Conservation (phyloP, 1,140 invertebrate genomes). For the Pogonomyrmex californicus region DNA sequence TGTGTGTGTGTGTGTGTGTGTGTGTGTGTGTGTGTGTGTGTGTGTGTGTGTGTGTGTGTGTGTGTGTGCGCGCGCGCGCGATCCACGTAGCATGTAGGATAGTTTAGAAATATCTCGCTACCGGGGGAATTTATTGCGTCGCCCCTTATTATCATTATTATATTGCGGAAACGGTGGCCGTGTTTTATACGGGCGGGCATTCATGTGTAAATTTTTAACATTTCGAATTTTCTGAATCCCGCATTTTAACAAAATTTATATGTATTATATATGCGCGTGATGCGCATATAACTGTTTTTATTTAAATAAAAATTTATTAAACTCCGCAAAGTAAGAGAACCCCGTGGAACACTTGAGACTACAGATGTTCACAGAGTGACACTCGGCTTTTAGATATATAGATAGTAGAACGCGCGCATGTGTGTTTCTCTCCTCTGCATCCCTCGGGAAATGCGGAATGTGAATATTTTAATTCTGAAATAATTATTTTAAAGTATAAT, state of each 20-base stretch:
- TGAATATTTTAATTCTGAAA: constrained; percentile 32
- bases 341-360: neutral
- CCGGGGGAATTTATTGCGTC: constrained; percentile 59
- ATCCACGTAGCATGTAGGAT: constrained; percentile 33
- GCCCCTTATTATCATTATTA: constrained; percentile 62
- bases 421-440: neutral
- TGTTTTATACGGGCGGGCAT: constrained; percentile 26
- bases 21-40: neutral
- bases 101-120: constrained; percentile 61
- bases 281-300: constrained; percentile 11
- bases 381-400: neutral
- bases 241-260: constrained; percentile 47
- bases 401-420: neutral
- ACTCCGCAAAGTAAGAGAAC: constrained; percentile 14
- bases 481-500: constrained; percentile 46
- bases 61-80: constrained; percentile 12
- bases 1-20: neutral
- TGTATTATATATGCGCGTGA: neutral
- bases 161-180: constrained; percentile 46
- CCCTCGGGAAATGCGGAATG: constrained; percentile 10
- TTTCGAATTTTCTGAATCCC: constrained; percentile 19
- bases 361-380: neutral
- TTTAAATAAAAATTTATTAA: constrained; percentile 37
- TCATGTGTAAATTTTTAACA: constrained; percentile 51
- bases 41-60: neutral